phyloP scores from a whole-genome alignment of 2,797 vertebrate genomes.

The Hafferia zeledoni region DNA sequence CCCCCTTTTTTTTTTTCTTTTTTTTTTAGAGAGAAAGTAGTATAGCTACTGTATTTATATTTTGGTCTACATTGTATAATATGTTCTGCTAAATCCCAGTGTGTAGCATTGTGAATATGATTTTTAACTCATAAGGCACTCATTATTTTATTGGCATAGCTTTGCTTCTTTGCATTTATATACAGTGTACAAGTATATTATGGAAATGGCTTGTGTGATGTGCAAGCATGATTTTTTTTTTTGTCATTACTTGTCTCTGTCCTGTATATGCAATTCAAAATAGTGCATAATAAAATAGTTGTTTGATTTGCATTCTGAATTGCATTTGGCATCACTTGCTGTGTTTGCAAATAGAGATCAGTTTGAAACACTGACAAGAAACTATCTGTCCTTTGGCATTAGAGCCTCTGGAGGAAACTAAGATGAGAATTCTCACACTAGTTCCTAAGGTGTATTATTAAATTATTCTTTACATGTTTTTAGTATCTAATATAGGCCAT shows the following conservation, averaged over 20 bases:
- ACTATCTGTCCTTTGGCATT: background rate
- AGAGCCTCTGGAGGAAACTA: background rate
- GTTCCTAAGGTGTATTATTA: background rate
- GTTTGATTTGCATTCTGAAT: slow-evolving; percentile 4
- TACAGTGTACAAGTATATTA: slow-evolving; percentile 27
- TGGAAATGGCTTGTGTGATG: slow-evolving; percentile 10
- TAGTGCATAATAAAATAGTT: background rate
- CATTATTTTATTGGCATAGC: slow-evolving; percentile 53
- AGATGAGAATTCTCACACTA: background rate
- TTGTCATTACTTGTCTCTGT: background rate
- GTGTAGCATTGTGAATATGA: slow-evolving; percentile 31
- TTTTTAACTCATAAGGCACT: slow-evolving; percentile 66
- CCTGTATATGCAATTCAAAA: slow-evolving; percentile 23
- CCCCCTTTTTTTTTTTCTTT: background rate
- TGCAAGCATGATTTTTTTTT: background rate
- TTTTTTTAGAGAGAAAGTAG: background rate
- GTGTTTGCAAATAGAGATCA: slow-evolving; percentile 53
- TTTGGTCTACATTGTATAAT: background rate
- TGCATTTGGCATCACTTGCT: slow-evolving; percentile 16
- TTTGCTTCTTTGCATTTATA: slow-evolving; percentile 27
- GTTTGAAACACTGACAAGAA: slow-evolving; percentile 41
- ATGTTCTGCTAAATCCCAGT: slow-evolving; percentile 24
- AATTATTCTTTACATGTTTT: background rate
- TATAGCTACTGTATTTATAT: background rate
- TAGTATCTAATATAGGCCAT: background rate